Base-by-base conservation (phyloP, 1,140 invertebrate genomes). In the Ostrea denselamellosa region DNA sequence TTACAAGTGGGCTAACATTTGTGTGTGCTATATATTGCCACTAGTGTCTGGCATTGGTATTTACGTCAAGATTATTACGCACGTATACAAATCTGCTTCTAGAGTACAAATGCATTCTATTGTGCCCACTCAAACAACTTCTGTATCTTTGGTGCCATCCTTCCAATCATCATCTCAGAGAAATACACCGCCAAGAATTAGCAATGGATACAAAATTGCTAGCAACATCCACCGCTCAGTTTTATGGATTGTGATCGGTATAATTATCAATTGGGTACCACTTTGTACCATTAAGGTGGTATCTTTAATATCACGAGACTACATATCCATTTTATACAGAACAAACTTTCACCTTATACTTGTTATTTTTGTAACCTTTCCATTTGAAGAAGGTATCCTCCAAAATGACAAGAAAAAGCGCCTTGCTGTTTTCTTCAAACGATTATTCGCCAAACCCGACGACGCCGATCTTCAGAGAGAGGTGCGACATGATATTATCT, bases 31-130 rank as follows among this genome's bases (percentile, higher is more conserved):
- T 34, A 71, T 71, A 10, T 71, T 28, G 25, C 68, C 68, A 71
- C 22, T 71, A 2, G 7, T 71, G 1, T 14, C 25, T 28, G n/a
- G 25, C 7, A 71, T 71, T 12, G 28, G 68, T 25, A 71, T 71
- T 71, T 71, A 71, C 22, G 12, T 71, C 22, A 71, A 71, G 22
- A 71, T 71, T 34, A 71, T 71, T 12, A 25, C 25, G 2, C 68
- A 71, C 22, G 68, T 71, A 12, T 10, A 71, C 22, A n/a, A 71
- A 14, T 71, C 68, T 28, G 68, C 68, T 3, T 28, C 22, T 34
- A 71, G 68, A 34, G 68, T 71, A 71, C 68, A 71, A 28, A 71
- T 71, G 68, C 68, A 71, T 25, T 25, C n/a, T 17, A 71, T 71
- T 71, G 28, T 71, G 68, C 68, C 68, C 22, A 25, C 22, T 71